Conservation (phyloP, 1,140 invertebrate genomes). For the Sipha flava region DNA sequence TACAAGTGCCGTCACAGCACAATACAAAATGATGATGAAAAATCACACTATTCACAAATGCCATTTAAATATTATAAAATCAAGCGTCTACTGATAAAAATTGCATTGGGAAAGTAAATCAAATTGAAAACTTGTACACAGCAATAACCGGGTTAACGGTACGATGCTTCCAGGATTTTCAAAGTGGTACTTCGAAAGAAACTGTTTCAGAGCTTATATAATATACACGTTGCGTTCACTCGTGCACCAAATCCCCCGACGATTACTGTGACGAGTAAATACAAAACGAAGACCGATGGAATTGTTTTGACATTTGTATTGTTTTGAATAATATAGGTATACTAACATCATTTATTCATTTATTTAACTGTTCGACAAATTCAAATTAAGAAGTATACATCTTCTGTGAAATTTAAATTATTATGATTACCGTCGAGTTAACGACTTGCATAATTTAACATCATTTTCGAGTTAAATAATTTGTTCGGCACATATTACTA, state of each 20-base stretch:
- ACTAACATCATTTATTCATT: too few species aligned
- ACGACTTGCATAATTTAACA: neutral
- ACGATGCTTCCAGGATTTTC: neutral
- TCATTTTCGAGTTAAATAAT: neutral
- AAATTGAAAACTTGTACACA: neutral
- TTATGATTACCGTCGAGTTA: neutral
- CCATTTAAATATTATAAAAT: neutral
- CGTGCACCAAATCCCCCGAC: neutral
- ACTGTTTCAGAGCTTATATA: neutral
- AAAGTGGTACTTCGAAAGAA: neutral
- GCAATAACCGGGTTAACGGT: conserved; percentile 10
- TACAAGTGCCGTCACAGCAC: too few species aligned
- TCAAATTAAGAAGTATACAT: neutral
- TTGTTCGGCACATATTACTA: neutral
- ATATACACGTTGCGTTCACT: too few species aligned
- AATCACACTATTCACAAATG: too few species aligned
- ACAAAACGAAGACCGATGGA: neutral
- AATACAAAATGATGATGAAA: too few species aligned
- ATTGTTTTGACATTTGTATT: neutral
- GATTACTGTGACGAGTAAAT: neutral
- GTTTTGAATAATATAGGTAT: neutral
- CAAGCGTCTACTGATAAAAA: neutral
- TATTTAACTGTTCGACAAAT: neutral
- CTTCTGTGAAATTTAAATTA: neutral
- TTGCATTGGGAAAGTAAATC: neutral